Evolutionary conservation across 2,797 vertebrate species (phyloP).

Genomic region (Tiaroga cobitis): DNA sequence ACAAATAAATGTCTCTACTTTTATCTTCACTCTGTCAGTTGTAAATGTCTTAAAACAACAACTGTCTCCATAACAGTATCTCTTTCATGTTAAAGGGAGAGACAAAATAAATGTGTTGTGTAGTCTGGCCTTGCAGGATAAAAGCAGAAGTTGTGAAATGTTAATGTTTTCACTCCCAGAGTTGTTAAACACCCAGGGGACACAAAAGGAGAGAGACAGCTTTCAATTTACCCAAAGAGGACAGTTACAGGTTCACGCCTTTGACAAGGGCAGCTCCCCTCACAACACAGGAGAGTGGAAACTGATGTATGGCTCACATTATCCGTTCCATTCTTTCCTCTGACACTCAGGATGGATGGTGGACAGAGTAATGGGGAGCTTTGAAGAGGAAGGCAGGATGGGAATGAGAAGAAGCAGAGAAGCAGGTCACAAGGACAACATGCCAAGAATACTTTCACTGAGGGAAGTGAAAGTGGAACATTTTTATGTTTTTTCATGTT

Average conservation of each 20-base stretch:
- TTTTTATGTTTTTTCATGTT: not conserved
- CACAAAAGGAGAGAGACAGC: conserved; percentile 22
- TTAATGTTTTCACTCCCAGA: conserved; percentile 33
- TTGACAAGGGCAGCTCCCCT: conserved; percentile 27
- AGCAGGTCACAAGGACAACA: conserved; percentile 10
- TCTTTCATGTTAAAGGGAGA: not conserved
- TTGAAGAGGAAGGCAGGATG: conserved; percentile 12
- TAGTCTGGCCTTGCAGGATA: conserved; percentile 19
- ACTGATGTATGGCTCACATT: conserved; percentile 28
- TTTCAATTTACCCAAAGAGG: conserved; percentile 26
- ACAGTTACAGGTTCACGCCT: conserved; percentile 30
- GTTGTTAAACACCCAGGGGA: conserved; percentile 30
- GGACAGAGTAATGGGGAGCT: conserved; percentile 14
- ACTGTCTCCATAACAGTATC: not conserved
- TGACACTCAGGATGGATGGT: conserved; percentile 11
- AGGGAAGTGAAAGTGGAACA: not conserved
- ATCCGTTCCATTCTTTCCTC: conserved; percentile 9
- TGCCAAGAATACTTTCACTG: not conserved
- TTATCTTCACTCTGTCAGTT: not conserved
- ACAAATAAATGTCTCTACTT: not conserved
- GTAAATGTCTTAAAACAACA: not conserved
- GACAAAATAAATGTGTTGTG: conserved; percentile 12
- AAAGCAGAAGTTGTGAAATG: conserved; percentile 29
- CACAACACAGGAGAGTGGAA: conserved; percentile 22
- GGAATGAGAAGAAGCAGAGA: conserved; percentile 15